These are phyloP conservation scores for Neelides sp. DNA, from an alignment of 1,140 invertebrate species.

Conservation along the genomic window DNA sequence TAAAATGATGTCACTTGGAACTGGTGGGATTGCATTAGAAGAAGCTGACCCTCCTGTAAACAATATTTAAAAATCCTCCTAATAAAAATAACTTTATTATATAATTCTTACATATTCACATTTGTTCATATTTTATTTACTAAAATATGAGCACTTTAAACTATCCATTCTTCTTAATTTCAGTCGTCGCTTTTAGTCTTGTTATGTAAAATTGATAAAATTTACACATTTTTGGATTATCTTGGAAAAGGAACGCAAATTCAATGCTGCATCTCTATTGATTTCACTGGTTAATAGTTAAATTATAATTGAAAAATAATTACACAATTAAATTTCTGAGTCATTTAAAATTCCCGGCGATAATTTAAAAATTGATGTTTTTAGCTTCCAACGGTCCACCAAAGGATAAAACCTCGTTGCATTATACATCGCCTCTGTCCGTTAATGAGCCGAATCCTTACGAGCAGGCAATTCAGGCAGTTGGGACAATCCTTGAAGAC, in stretches of 20 bases:
- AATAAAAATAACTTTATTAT: too few relatives aligned
- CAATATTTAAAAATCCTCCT: too few relatives aligned
- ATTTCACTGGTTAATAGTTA: neutral
- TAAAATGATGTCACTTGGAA: too few relatives aligned
- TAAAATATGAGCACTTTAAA: neutral
- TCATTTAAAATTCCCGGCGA: neutral
- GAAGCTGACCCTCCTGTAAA: too few relatives aligned
- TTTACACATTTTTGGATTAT: neutral
- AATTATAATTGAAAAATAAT: slow-evolving; percentile 6
- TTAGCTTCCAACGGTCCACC: slow-evolving; percentile 52
- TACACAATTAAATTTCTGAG: neutral
- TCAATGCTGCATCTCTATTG: neutral
- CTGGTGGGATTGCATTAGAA: too few relatives aligned
- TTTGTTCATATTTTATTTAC: too few relatives aligned
- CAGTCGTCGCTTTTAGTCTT: neutral
- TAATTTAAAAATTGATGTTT: slow-evolving; percentile 7
- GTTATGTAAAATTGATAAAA: neutral
- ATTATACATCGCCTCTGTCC: slow-evolving; percentile 45
- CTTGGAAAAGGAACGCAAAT: neutral
- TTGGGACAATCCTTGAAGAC: slow-evolving; percentile 52
- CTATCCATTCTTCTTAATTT: neutral
- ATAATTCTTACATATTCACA: too few relatives aligned
- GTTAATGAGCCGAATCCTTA: slow-evolving; percentile 42
- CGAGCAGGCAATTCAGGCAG: slow-evolving; percentile 43
- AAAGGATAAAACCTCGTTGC: slow-evolving; percentile 43